Conservation (phyloP, 1,140 invertebrate genomes). For the Trialeurodes vaporariorum region DNA sequence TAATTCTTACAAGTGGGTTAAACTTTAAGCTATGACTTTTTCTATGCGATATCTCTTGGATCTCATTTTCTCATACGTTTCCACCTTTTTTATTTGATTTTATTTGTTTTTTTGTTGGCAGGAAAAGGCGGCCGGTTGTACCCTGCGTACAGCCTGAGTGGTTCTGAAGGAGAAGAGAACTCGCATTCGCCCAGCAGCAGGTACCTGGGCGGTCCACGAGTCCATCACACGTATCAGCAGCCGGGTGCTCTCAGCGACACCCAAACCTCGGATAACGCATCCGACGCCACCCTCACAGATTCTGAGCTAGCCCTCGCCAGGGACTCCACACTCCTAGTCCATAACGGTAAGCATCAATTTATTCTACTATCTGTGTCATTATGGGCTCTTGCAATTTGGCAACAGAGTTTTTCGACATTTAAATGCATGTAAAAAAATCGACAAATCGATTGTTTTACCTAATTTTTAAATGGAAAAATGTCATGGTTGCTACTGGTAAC, state of each 20-base stretch:
- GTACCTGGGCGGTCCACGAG: constrained; percentile 30
- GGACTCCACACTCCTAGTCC: constrained; percentile 60
- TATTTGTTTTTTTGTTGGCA: constrained; percentile 33
- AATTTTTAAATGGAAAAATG: no score
- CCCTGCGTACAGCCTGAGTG: constrained; percentile 50
- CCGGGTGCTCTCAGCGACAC: constrained; percentile 56
- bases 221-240: constrained; percentile 34
- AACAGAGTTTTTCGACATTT: no score
- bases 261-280: constrained; percentile 58
- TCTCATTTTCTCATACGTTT: no score
- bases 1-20: no score
- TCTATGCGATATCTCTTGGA: no score
- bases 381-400: no score
- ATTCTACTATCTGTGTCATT: no score
- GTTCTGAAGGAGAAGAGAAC: constrained; percentile 46
- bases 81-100: no score
- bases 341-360: constrained; percentile 66
- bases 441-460: no score
- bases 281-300: constrained; percentile 67
- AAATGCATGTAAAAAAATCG: no score
- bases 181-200: constrained; percentile 22
- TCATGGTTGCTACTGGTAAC: no score
- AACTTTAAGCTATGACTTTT: no score
- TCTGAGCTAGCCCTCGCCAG: constrained; percentile 63
- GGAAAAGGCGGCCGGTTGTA: constrained; percentile 54